Base-by-base conservation (phyloP, 1,140 invertebrate genomes). In the Calliopsis andreniformis region DNA sequence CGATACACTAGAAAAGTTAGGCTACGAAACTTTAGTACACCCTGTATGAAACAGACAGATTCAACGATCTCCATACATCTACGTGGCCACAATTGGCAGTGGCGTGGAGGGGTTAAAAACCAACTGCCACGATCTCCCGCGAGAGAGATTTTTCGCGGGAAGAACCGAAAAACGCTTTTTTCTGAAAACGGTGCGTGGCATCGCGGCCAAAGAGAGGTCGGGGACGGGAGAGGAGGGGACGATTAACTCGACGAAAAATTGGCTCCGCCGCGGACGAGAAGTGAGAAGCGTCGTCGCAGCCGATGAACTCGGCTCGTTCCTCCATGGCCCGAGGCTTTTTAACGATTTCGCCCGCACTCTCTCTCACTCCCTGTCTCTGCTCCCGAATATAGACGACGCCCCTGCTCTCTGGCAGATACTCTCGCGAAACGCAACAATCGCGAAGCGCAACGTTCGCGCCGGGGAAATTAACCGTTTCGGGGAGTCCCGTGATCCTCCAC, bases 231-330 rank as follows among this genome's bases (percentile, higher is more conserved):
- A n/a, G n/a, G n/a, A n/a, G n/a, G 45, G 18, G 18, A 6, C 45
- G 45, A 20, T 49, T 49, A 49, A 49, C 47, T 49, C n/a, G 47
- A 23, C 4, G 20, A 23, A 49, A 49, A 49, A 49, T 49, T 49
- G 47, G 47, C 47, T 2, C 47, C 47, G n/a, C 47, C n/a, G 47
- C 20, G 20, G 47, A 20, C n/a, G n/a, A 8, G 20, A 49, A n/a
- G 47, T n/a, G 47, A n/a, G 47, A 23, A 49, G 47, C 47, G 0
- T 23, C 47, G 47, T 23, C 47, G 47, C 47, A 49, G 47, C 47
- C 47, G 47, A 49, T 49, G 47, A 49, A 49, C 47, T 49, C 47
- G 2, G 47, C 47, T 49, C 47, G 47, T 49, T 49, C 8, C 47
- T 23, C 47, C 20, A 20, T n/a, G 47, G n/a, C 47, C 47, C n/a